Conservation (phyloP, 2,797 vertebrate species). For the Neostethus bicornis region DNA sequence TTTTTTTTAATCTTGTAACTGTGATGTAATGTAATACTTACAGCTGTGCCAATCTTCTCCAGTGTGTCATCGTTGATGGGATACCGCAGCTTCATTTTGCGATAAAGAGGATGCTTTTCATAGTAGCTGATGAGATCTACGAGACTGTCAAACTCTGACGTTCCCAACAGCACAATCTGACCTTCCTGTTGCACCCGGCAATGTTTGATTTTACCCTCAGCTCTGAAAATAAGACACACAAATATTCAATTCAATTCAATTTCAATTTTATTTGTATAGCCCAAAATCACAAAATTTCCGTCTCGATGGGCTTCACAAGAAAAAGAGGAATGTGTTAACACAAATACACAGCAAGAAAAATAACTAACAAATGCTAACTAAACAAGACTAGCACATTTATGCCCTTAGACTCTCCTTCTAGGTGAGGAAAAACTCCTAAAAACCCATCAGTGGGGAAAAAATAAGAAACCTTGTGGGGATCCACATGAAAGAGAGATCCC, state of each 20-base stretch:
- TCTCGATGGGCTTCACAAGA: no score
- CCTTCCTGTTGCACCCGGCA: slow-evolving; percentile 97
- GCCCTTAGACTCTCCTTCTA: no score
- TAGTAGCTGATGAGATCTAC: slow-evolving; percentile 98
- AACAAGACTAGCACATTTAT: no score
- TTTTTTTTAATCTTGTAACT: background rate
- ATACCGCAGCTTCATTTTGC: slow-evolving; percentile 98
- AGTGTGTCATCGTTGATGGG: slow-evolving; percentile 98
- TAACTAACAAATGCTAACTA: no score
- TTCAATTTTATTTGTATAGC: no score
- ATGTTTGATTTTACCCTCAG: slow-evolving; percentile 99
- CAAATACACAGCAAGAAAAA: no score
- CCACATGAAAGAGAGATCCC: no score
- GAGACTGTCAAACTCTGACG: slow-evolving; percentile 96
- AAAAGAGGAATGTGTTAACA: no score
- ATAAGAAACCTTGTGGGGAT: no score
- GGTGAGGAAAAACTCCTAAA: no score
- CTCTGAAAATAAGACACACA: slow-evolving; percentile 71
- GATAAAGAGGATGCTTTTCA: slow-evolving; percentile 95
- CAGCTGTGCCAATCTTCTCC: slow-evolving; percentile 98
- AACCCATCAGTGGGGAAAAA: no score
- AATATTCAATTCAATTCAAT: background rate
- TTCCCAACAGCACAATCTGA: slow-evolving; percentile 92
- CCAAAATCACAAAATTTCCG: no score
- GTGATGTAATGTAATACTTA: slow-evolving; percentile 71